Base-by-base conservation (phyloP, 2,113 vertebrate genomes). In the Tichodroma muraria region DNA sequence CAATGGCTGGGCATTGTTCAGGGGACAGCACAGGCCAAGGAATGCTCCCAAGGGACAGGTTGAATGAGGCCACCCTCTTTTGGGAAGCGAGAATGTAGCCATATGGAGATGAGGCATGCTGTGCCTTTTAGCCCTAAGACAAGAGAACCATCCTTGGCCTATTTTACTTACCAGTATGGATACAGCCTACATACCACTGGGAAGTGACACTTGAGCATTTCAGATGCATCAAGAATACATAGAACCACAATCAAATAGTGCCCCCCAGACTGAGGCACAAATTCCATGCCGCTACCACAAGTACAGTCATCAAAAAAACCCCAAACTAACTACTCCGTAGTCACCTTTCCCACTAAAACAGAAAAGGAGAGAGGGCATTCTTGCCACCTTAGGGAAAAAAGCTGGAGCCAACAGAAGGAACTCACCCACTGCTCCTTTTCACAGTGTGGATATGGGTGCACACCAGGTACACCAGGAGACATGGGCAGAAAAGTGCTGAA, bases 1-100 rank as follows among this genome's bases (percentile, higher is more conserved):
- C 96, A 96, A 96, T 94, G 64, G 80, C 82, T 94, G 92, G 96
- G 92, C 87, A 91, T 2, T 22, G 88, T 72, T 93, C 70, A 85
- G 85, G 93, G 85, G 65, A 79, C 78, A 85, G 91, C 49, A 47
- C n/a, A 81, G 89, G 81, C 89, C 79, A 89, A 49, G 28, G 50
- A 89, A 61, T 80, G 81, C 70, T 94, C 88, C 85, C 44, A 77
- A 3, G 23, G 21, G 69, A 77, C 72, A 71, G 47, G 33, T 52
- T 69, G 82, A 95, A 86, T 71, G 82, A 85, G 50, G 90, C 94
- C 85, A 88, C 85, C 63, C 90, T 78, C 82, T 90, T 90, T 52
- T 47, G 80, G 72, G 85, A 91, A 80, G 63, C 0, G 0, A 93
- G 80, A 71, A 54, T 27, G 60, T 10, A 47, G 76, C 76, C 76